phyloP scores from a whole-genome alignment of 2,888 invertebrate species.

The Troilus luridus region DNA sequence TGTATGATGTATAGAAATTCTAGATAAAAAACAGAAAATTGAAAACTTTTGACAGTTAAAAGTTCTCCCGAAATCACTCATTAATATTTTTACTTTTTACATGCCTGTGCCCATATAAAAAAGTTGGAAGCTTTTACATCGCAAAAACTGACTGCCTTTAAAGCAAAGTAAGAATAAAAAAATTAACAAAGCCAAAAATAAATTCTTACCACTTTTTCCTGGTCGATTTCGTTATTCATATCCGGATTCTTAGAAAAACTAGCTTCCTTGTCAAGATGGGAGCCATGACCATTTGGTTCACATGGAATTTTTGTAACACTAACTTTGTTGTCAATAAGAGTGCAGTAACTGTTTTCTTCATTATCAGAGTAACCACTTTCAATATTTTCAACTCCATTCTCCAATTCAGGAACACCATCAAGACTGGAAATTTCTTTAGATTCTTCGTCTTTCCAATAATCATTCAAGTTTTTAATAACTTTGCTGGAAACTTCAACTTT shows the following conservation, averaged over 20 bases:
- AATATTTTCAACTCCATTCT: slow-evolving; percentile 18
- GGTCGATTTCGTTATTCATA: not conserved
- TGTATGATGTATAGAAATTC: too few species aligned
- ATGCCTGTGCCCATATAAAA: too few species aligned
- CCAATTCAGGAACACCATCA: not conserved
- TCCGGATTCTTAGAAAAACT: not conserved
- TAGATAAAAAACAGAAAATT: too few species aligned
- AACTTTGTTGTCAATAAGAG: not conserved
- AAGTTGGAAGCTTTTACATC: too few species aligned
- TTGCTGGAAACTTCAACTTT: slow-evolving; percentile 18
- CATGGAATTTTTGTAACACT: not conserved
- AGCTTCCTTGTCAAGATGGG: not conserved
- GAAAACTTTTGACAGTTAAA: too few species aligned
- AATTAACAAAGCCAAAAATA: not conserved
- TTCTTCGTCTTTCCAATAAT: slow-evolving; percentile 46
- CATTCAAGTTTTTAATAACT: slow-evolving; percentile 61
- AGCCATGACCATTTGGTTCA: not conserved
- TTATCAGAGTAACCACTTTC: slow-evolving; percentile 20
- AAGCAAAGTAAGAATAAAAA: not conserved
- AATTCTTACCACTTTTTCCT: not conserved
- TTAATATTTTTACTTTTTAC: too few species aligned
- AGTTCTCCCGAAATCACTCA: too few species aligned
- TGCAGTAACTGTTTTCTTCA: not conserved
- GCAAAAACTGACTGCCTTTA: too few species aligned
- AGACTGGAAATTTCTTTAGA: not conserved